phyloP scores from a whole-genome alignment of 2,888 invertebrate species.

The Coremacera marginata region DNA sequence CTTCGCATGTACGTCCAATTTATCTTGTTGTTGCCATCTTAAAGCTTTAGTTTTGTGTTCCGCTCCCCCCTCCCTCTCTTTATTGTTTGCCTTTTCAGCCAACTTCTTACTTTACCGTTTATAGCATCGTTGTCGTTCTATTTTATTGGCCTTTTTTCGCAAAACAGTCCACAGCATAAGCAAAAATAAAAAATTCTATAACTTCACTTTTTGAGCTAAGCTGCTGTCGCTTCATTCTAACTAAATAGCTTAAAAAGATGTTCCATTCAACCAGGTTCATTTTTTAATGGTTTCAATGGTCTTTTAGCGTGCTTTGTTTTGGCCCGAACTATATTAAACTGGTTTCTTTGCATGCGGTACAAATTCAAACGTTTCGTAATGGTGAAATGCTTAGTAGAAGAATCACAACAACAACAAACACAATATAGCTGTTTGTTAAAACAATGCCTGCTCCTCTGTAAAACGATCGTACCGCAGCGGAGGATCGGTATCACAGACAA shows the following conservation, averaged over 20 bases:
- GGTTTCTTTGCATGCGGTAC: slow-evolving; percentile 22
- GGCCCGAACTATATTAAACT: slow-evolving; percentile 11
- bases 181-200: background rate
- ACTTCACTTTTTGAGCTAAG: background rate
- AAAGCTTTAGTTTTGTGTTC: slow-evolving; percentile 1
- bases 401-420: background rate
- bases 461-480: background rate
- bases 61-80: background rate
- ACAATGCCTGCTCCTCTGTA: background rate
- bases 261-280: background rate
- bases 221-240: slow-evolving; percentile 4
- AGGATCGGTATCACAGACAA: background rate
- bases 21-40: slow-evolving; percentile 38
- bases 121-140: background rate
- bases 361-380: slow-evolving; percentile 18
- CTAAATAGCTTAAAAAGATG: background rate
- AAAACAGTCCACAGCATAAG: background rate
- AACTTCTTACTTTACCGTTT: slow-evolving; percentile 16
- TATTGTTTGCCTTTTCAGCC: background rate
- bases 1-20: slow-evolving; percentile 35
- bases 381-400: slow-evolving; percentile 8
- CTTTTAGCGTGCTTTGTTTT: slow-evolving; percentile 11
- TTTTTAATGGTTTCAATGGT: slow-evolving; percentile 3
- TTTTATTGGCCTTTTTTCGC: background rate
- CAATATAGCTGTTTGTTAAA: background rate